Evolutionary conservation across 2,797 vertebrate genomes (phyloP).

Genomic region (Pteropus rufus): DNA sequence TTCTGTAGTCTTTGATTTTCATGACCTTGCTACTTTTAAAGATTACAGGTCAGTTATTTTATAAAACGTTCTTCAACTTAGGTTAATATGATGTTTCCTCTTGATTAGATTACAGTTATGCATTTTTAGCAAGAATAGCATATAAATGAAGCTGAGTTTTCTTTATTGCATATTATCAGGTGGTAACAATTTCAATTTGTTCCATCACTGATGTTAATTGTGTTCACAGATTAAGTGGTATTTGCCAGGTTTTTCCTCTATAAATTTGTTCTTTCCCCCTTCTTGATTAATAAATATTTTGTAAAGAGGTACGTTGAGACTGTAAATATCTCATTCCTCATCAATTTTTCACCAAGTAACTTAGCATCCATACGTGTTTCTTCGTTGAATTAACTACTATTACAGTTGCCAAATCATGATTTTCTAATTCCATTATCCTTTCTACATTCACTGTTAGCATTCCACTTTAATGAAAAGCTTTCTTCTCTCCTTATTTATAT

Average conservation of each 20-base stretch:
- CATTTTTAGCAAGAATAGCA: neutral
- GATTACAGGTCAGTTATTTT: neutral
- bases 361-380: neutral
- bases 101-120: neutral
- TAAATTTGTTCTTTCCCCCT: neutral
- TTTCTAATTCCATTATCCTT: neutral
- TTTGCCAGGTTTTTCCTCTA: neutral
- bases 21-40: conserved; percentile 1
- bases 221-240: neutral
- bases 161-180: neutral
- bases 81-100: neutral
- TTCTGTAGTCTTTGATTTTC: conserved; percentile 2
- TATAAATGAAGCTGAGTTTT: neutral
- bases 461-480: neutral
- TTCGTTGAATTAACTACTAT: neutral
- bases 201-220: conserved; percentile 1
- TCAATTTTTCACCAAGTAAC: conserved; percentile 13
- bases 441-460: neutral
- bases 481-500: neutral
- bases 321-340: neutral
- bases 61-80: neutral
- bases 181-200: neutral
- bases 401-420: neutral
- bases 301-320: neutral
- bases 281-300: neutral